Base-by-base conservation (phyloP, 2,888 invertebrate species). In the Tetheella fluctuosa region DNA sequence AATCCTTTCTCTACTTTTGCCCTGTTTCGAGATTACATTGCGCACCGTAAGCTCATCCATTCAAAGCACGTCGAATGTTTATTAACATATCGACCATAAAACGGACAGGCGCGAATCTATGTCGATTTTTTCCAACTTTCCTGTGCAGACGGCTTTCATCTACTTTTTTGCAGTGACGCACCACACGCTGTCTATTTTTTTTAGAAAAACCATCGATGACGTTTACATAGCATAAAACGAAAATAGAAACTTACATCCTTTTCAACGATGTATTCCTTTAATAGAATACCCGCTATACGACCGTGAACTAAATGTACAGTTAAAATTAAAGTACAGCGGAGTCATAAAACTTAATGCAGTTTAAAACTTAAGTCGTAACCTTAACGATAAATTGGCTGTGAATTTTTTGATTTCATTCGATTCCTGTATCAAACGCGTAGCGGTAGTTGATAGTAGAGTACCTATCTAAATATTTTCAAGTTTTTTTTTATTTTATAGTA, bases 1-100 rank as follows among this genome's bases (percentile, higher is more conserved):
- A 78, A 76, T 74, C 69, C 68, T 68, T 69, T 28, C 52, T 17
- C 69, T 65, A 69, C 67, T 62, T 71, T 68, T 58, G 58, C 70
- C 62, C 60, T 71, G 67, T 71, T 71, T 60, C 64, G 68, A 62
- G 59, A 23, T 8, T 20, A 48, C 8, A 48, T 10, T 48, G 20
- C 59, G 62, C 64, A 67, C 75, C 72, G 80, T 78, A 80, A 81
- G 81, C 80, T 82, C 83, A 79, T 84, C 79, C 76, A 89, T 89
- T 88, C 89, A 82, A 74, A 80, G 80, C 89, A 87, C 87, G 90
- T 86, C 83, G 81, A 80, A 79, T 88, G 84, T 90, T 88, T 89
- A 90, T 90, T 91, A 90, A 89, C 89, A 89, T 90, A 91, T 89
- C 84, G 85, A 79, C 84, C 82, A 87, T 89, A 86, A 87, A 88